Evolutionary conservation across 2,888 invertebrate genomes (phyloP).

Genomic region (Caenorhabditis auriculariae): DNA sequence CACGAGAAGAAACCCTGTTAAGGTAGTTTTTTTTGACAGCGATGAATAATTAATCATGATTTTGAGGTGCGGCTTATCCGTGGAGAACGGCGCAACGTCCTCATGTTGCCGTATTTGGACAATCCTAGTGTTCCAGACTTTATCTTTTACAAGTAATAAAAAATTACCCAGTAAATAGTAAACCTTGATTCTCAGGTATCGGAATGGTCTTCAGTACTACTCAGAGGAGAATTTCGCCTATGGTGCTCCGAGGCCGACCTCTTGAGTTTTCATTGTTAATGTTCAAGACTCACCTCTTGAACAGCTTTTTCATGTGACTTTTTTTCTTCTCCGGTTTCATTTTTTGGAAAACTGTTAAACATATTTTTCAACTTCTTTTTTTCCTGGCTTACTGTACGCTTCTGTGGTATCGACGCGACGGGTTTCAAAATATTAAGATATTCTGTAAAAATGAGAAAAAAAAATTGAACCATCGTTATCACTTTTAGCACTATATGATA

Average conservation of each 20-base stretch:
- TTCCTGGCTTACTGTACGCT: no score
- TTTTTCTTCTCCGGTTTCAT: no score
- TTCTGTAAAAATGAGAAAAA: no score
- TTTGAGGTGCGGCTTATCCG: constrained; percentile 26
- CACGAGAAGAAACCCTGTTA: constrained; percentile 22
- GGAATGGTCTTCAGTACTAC: constrained; percentile 37
- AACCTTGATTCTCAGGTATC: constrained; percentile 30
- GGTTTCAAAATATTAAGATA: no score
- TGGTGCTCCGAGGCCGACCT: constrained; percentile 22
- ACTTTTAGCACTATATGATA: no score
- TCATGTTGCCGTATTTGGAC: constrained; percentile 48
- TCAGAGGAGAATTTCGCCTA: constrained; percentile 42
- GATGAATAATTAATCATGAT: neutral
- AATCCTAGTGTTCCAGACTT: constrained; percentile 46
- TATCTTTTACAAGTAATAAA: constrained; percentile 34
- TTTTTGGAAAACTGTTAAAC: no score
- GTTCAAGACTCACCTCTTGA: no score
- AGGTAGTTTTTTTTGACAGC: neutral
- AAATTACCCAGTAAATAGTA: neutral
- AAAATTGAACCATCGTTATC: no score
- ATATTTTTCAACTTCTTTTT: no score
- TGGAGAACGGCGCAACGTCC: constrained; percentile 27
- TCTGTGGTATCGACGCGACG: no score
- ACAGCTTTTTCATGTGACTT: no score
- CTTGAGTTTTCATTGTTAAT: no score